These are phyloP conservation scores for Cinara cedri DNA, from an alignment of 2,888 invertebrate genomes.

Conservation along the genomic window DNA sequence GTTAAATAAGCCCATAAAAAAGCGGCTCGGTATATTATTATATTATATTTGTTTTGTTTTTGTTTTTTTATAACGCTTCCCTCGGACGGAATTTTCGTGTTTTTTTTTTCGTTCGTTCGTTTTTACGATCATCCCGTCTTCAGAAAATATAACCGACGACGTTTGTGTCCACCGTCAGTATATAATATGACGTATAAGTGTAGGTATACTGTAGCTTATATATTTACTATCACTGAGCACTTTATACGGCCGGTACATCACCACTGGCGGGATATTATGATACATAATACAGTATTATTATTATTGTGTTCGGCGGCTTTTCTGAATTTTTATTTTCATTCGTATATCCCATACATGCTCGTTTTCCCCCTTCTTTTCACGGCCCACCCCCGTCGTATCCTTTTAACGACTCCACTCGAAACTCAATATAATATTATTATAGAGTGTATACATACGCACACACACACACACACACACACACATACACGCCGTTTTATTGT, in stretches of 20 bases:
- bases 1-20: constrained; percentile 43
- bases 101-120: not conserved
- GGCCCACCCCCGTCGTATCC: constrained; percentile 6
- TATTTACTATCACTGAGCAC: not conserved
- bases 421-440: constrained; percentile 6
- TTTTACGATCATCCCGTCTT: constrained; percentile 16
- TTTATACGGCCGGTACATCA: not conserved
- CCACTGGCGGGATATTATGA: not conserved
- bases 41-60: not conserved
- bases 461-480: too few relatives aligned
- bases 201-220: not conserved
- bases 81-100: constrained; percentile 38
- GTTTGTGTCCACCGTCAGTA: not conserved
- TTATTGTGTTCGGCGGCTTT: not conserved
- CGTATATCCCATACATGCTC: not conserved
- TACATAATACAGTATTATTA: constrained; percentile 12
- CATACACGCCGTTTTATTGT: not conserved
- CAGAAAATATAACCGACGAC: not conserved
- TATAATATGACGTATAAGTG: not conserved
- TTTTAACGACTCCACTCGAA: constrained; percentile 49
- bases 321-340: not conserved
- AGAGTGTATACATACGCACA: too few relatives aligned
- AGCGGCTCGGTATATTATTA: constrained; percentile 11
- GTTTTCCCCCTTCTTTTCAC: not conserved
- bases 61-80: not conserved